These are phyloP conservation scores for Microcebus griseorufus DNA, from an alignment of 2,113 vertebrate genomes.

Conservation along the genomic window DNA sequence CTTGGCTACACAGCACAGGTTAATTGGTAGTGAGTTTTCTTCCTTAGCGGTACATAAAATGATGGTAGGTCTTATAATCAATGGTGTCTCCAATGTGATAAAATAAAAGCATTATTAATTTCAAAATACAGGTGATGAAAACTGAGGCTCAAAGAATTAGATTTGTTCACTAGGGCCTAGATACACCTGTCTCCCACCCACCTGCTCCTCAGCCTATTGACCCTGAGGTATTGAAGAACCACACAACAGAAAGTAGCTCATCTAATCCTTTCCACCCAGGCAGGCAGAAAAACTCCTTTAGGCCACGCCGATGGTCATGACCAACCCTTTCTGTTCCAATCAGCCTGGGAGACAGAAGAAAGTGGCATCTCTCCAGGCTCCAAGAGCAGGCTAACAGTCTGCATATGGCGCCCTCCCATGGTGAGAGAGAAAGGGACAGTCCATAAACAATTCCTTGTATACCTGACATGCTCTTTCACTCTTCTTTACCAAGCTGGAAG, in stretches of 20 bases:
- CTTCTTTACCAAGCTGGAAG: background rate
- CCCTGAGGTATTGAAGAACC: background rate
- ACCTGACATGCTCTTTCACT: background rate
- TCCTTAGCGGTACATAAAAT: background rate
- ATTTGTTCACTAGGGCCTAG: background rate
- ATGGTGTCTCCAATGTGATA: background rate
- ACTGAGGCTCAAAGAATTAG: background rate
- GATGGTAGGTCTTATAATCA: background rate
- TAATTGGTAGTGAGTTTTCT: background rate
- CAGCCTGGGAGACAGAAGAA: background rate
- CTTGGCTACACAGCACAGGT: background rate
- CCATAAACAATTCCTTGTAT: accelerated
- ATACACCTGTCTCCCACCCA: background rate
- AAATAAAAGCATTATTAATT: background rate
- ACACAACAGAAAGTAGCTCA: accelerated
- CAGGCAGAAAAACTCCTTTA: background rate
- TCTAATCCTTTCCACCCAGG: background rate
- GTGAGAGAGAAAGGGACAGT: background rate
- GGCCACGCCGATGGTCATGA: background rate
- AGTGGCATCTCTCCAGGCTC: background rate
- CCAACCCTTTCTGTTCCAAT: too few relatives aligned
- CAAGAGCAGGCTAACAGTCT: background rate
- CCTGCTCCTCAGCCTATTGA: accelerated
- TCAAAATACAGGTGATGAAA: background rate
- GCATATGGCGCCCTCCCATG: background rate